Evolutionary conservation across 2,113 vertebrate species (phyloP).

Genomic region (Tragelaphus strepsiceros): DNA sequence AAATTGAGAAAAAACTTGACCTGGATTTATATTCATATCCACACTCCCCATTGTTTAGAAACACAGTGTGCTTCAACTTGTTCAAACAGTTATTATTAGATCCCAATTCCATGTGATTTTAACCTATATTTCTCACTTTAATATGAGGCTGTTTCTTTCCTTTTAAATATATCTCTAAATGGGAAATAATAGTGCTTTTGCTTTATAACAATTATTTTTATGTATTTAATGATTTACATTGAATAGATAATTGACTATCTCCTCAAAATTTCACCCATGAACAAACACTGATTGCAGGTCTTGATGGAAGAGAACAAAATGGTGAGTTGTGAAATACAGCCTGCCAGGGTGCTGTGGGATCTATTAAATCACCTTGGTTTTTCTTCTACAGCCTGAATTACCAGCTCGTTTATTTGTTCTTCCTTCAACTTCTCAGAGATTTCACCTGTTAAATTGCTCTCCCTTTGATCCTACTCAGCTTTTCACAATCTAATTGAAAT

Average conservation of each 20-base stretch:
- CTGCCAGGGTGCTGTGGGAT: background rate
- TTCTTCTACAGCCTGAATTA: constrained; percentile 12
- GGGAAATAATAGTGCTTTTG: background rate
- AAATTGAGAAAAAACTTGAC: background rate
- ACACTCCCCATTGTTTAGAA: background rate
- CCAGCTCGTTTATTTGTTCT: background rate
- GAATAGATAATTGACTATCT: background rate
- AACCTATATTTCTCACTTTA: background rate
- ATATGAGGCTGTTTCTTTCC: background rate
- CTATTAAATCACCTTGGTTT: background rate
- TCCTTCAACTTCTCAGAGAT: background rate
- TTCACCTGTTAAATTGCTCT: constrained; percentile 18
- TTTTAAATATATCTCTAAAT: background rate
- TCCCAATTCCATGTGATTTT: background rate
- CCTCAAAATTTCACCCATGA: background rate
- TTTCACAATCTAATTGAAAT: constrained; percentile 36
- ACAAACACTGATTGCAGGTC: background rate
- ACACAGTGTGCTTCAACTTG: background rate
- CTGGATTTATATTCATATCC: background rate
- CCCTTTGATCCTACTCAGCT: background rate
- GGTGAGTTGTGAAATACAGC: background rate
- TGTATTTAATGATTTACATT: background rate
- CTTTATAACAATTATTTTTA: background rate
- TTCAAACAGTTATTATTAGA: background rate
- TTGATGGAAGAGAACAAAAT: background rate